A percentile compares a stretch with the other conserved stretches of the same genome.
Conservation (phyloP, 2,888 invertebrate genomes). For the Acleris emargana region DNA sequence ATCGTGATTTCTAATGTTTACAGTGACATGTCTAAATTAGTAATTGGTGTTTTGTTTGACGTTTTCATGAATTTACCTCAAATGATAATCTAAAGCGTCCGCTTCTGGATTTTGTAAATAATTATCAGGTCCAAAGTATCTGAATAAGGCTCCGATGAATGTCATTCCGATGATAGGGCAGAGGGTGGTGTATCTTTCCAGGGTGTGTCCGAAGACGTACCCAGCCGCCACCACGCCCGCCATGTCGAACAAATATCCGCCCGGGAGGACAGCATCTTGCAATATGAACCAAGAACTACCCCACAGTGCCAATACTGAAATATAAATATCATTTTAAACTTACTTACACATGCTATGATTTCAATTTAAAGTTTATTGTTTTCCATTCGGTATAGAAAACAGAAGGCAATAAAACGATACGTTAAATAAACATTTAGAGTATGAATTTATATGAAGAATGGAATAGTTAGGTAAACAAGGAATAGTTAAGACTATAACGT, state of each 20-base stretch:
- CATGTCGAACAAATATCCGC: conserved; percentile 67
- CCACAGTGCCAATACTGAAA: conserved; percentile 71
- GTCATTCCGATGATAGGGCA: conserved; percentile 76
- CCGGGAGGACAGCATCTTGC: conserved; percentile 60
- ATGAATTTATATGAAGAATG: neutral
- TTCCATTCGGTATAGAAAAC: conserved; percentile 1
- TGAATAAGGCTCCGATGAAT: conserved; percentile 67
- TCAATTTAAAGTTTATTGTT: conserved; percentile 7
- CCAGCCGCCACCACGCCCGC: conserved; percentile 61
- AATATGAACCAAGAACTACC: conserved; percentile 68
- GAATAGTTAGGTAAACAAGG: no score
- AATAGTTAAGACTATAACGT: no score
- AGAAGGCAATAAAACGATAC: conserved; percentile 2
- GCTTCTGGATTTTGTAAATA: conserved; percentile 64
- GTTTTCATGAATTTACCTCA: conserved; percentile 55
- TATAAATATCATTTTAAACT: conserved; percentile 12
- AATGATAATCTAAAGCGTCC: conserved; percentile 70
- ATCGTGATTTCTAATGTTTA: no score
- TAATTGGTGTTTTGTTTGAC: neutral
- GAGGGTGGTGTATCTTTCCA: conserved; percentile 71
- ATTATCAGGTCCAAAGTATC: conserved; percentile 63
- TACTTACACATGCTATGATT: conserved; percentile 14
- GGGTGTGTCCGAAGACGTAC: conserved; percentile 68
- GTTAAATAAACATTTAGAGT: neutral
- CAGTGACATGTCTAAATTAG: neutral